Base-by-base conservation (phyloP, 2,888 invertebrate genomes). In the Meloe dianella region DNA sequence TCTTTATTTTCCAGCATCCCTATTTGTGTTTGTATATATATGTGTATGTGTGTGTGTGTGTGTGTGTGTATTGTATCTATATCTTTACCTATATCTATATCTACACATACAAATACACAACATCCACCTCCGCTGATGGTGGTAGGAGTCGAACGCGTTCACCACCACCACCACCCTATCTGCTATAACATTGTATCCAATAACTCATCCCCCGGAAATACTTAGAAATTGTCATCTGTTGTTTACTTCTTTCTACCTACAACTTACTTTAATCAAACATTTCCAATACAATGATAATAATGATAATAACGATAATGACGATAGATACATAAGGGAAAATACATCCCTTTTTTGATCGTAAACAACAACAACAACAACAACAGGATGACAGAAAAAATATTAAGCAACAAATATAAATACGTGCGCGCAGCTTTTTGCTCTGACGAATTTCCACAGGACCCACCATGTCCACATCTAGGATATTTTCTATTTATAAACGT, bases 1-100 rank as follows among this genome's bases (percentile, higher is more conserved):
- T 83, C 83, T 83, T 83, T 83, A 83, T 83, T 83, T 41, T 82
- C 78, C 81, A 81, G 81, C 83, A 80, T 82, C 83, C 82, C 79
- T 74, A 71, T 72, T 68, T 73, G 69, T 71, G 66, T 66, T 60
- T 64, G 63, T 70, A 64, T 69, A 59, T 61, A 54, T 64, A 61
- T 60, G 22, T 65, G 62, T 65, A 59, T 47, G 70, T 69, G 61
- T 70, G 63, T 60, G 17, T 41, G 17, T 41, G n/a, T n/a, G n/a
- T n/a, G n/a, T 17, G 7, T 41, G 8, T 41, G 8, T 41, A 8
- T 41, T 41, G n/a, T 41, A 17, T 41, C n/a, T 67, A 61, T 64
- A 61, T 67, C 51, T 61, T 66, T 58, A 69, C 69, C 69, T 70
- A 64, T 64, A 64, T 63, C 66, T 65, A 65, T 65, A 66, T 62